Percentiles rank a stretch among this genome's conserved stretches.
Conservation (phyloP, 1,140 invertebrate species). For the Lamellibrachia luymesi region DNA sequence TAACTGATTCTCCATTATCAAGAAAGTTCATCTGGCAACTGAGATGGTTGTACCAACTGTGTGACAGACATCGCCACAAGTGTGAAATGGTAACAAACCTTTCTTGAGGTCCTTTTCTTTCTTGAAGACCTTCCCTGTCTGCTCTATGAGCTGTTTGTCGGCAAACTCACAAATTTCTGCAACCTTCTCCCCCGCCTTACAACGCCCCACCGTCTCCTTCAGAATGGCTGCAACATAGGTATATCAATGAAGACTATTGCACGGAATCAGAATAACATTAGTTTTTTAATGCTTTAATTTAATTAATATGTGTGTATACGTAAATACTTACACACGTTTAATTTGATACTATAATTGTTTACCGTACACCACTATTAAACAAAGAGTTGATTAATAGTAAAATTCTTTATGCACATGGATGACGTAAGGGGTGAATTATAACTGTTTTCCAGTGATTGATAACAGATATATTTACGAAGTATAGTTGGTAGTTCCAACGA, state of each 20-base stretch:
- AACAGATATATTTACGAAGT: too few species aligned
- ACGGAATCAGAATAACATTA: neutral
- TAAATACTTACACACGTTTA: too few species aligned
- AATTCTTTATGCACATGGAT: too few species aligned
- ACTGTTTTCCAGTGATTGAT: too few species aligned
- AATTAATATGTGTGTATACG: too few species aligned
- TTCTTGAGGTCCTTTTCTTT: constrained; percentile 98
- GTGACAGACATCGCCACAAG: neutral
- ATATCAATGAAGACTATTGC: neutral
- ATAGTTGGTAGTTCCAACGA: too few species aligned
- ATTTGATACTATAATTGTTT: too few species aligned
- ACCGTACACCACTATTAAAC: too few species aligned
- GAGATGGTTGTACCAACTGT: neutral
- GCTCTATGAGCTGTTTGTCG: constrained; percentile 83
- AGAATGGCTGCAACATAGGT: constrained; percentile 73
- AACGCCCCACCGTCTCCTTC: constrained; percentile 84
- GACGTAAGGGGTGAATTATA: too few species aligned
- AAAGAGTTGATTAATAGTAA: too few species aligned
- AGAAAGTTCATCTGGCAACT: neutral
- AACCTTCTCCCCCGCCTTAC: constrained; percentile 82
- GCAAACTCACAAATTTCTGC: constrained; percentile 89
- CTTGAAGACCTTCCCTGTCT: constrained; percentile 95
- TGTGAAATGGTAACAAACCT: constrained; percentile 57
- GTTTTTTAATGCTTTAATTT: too few species aligned
- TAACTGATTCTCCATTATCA: neutral